Evolutionary conservation across 2,888 invertebrate genomes (phyloP).

Genomic region (Pandemis cinnamomeana): DNA sequence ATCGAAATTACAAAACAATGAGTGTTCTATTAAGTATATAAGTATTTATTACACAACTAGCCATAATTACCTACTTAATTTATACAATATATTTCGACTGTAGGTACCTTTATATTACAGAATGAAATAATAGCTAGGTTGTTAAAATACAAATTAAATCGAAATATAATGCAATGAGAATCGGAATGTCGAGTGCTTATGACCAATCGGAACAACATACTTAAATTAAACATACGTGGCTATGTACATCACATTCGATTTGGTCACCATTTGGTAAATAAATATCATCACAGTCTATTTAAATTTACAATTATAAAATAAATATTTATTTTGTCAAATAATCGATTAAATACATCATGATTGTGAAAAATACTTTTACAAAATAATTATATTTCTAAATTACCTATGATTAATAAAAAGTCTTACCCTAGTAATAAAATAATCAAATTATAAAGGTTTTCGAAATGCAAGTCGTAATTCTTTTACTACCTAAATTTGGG

Average conservation of each 20-base stretch:
- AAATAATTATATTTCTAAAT: conserved; percentile 6
- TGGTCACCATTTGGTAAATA: conserved; percentile 40
- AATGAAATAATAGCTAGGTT: neutral
- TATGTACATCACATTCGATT: conserved; percentile 37
- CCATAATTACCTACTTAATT: neutral
- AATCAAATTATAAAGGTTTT: neutral
- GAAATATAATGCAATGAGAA: neutral
- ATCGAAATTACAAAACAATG: conserved; percentile 2
- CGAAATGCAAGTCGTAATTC: neutral
- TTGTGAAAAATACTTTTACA: conserved; percentile 8
- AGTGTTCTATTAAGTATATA: neutral
- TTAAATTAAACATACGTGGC: conserved; percentile 26
- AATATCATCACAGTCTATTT: conserved; percentile 39
- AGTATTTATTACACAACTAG: neutral
- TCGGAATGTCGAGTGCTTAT: neutral
- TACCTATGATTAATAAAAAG: neutral
- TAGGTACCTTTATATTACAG: neutral
- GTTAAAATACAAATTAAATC: neutral
- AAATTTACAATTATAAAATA: conserved; percentile 21
- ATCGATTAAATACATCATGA: conserved; percentile 17
- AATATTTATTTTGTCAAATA: conserved; percentile 22
- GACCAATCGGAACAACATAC: conserved; percentile 11
- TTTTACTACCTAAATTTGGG: neutral
- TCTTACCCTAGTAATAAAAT: conserved; percentile 11
- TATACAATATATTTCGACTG: neutral